Evolutionary conservation across 2,113 vertebrate genomes (phyloP).

Genomic region (Xiphophorus maculatus): DNA sequence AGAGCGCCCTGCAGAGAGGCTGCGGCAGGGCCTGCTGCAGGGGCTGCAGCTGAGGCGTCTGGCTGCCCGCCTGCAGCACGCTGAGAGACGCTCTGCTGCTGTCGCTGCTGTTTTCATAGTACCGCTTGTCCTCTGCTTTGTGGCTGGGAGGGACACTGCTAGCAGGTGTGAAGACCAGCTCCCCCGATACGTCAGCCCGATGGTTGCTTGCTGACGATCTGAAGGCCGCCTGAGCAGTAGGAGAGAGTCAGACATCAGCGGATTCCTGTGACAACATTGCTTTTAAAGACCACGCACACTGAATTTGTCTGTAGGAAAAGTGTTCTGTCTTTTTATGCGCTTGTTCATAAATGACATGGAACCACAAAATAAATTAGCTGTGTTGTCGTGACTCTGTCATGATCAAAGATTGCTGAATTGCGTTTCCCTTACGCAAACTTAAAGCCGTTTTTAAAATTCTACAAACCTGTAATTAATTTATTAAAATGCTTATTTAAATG

Average conservation of each 20-base stretch:
- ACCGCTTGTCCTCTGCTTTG: slow-evolving; percentile 86
- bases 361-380: too few species aligned
- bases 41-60: slow-evolving; percentile 63
- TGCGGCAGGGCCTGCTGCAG: slow-evolving; percentile 68
- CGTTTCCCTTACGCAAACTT: not conserved
- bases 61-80: slow-evolving; percentile 79
- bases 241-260: slow-evolving; percentile 17
- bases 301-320: not conserved
- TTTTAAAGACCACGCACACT: not conserved
- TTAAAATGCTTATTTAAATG: too few species aligned
- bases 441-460: too few species aligned
- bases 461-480: too few species aligned
- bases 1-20: slow-evolving; percentile 85
- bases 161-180: slow-evolving; percentile 82
- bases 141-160: slow-evolving; percentile 80
- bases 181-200: slow-evolving; percentile 79
- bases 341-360: too few species aligned
- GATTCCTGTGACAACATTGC: not conserved
- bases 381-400: not conserved
- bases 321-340: too few species aligned
- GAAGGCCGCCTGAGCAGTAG: slow-evolving; percentile 79
- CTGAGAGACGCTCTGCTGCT: slow-evolving; percentile 76
- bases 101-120: slow-evolving; percentile 79
- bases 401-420: not conserved
- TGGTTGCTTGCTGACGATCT: slow-evolving; percentile 80